Conservation (phyloP, 2,888 invertebrate species). For the Trisateles emortualis region DNA sequence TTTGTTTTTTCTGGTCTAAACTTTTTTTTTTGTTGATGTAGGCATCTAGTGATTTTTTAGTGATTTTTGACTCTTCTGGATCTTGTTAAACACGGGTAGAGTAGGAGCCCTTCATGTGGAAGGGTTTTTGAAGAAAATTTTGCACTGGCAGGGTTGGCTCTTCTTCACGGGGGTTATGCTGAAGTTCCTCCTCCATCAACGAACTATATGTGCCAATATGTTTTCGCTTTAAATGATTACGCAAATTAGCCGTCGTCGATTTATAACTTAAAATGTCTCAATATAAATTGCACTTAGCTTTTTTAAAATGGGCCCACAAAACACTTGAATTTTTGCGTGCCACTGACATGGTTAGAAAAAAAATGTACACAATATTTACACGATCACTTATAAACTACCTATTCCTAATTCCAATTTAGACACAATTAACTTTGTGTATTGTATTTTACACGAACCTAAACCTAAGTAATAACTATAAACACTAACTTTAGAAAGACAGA, state of each 20-base stretch:
- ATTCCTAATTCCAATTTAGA: too few species aligned
- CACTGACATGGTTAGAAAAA: too few species aligned
- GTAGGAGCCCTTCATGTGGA: not conserved
- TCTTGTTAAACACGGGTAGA: not conserved
- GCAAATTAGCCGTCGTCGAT: constrained; percentile 8
- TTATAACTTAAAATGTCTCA: constrained; percentile 5
- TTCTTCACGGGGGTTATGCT: not conserved
- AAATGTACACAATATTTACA: too few species aligned
- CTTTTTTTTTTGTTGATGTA: not conserved
- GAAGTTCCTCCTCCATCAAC: not conserved
- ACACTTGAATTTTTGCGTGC: not conserved
- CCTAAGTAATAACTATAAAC: too few species aligned
- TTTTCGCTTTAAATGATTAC: constrained; percentile 8
- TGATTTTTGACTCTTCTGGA: not conserved
- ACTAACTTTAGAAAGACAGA: too few species aligned
- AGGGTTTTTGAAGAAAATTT: too few species aligned
- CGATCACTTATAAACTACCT: too few species aligned
- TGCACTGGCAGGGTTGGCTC: not conserved
- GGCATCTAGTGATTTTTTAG: not conserved
- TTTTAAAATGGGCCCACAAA: constrained; percentile 5
- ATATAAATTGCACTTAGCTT: constrained; percentile 11
- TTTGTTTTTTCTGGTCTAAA: not conserved
- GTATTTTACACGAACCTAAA: too few species aligned
- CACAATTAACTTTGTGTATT: too few species aligned
- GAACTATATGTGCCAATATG: not conserved